These are phyloP conservation scores for Perdita meconis DNA, from an alignment of 2,888 invertebrate genomes.

Conservation along the genomic window DNA sequence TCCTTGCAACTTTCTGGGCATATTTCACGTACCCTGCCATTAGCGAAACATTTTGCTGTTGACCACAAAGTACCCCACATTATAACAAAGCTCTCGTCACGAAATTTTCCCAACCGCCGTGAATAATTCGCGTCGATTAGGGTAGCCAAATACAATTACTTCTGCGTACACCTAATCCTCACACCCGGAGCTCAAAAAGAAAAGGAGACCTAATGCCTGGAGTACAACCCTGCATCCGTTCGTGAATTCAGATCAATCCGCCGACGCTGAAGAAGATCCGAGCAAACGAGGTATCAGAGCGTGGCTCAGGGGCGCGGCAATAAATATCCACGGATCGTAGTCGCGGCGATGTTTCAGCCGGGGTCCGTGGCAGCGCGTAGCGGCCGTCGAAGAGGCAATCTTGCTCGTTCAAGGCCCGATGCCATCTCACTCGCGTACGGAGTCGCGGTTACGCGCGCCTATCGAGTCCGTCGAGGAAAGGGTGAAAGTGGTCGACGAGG, in stretches of 20 bases:
- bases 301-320: constrained; percentile 45
- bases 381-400: constrained; percentile 57
- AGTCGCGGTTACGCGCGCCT: constrained; percentile 59
- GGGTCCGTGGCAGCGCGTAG: constrained; percentile 25
- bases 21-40: too few species aligned
- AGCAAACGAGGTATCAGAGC: constrained; percentile 8
- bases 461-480: constrained; percentile 15
- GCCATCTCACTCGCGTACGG: constrained; percentile 50
- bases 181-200: too few species aligned
- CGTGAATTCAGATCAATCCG: constrained; percentile 36
- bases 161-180: too few species aligned
- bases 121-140: too few species aligned
- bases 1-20: too few species aligned
- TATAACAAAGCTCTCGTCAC: too few species aligned
- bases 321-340: constrained; percentile 62
- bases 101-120: too few species aligned
- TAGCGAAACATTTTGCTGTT: too few species aligned
- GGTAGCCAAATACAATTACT: too few species aligned
- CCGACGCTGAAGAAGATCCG: not conserved
- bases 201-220: too few species aligned
- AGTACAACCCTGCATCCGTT: not conserved
- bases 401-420: constrained; percentile 42
- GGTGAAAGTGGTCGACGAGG: constrained; percentile 10
- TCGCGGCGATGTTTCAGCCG: constrained; percentile 52
- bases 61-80: too few species aligned